Evolutionary conservation across 2,797 vertebrate species (phyloP), one percentile per base, ranked within the genome.

Genomic region (Atherinosoma microstoma): DNA sequence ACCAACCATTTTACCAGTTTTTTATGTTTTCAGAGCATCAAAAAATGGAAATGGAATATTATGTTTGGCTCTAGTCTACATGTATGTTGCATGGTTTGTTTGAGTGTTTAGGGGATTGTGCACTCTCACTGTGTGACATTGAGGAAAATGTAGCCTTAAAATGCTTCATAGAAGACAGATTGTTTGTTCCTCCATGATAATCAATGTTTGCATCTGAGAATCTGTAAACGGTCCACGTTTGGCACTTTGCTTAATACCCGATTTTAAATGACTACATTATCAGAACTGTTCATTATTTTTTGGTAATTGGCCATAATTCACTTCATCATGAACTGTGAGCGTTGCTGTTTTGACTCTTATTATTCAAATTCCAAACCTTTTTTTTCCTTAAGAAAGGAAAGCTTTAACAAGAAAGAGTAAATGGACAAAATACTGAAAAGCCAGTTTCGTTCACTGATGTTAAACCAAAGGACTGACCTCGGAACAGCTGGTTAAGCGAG

Each of bases 401-500:
- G 35, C 6, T 15, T 8, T 12, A 51, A 9, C 10, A 56, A 56
- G 57, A 15, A 53, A 16, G 47, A 54, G 30, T 13, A 59, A 32
- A 20, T 30, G 42, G 1, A 56, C 34, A 70, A 22, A 16, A 3
- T 12, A 49, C 18, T 22, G 0, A 77, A 84, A 78, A 71, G 71
- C 74, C 75, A 60, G 60, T 49, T 85, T 78, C 58, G 73, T 85
- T 87, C 67, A 70, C 51, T 69, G 49, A 63, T 67, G 67, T 64
- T 61, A 12, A 35, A 60, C 67, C 79, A 91, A 90, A 74, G 67
- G 77, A 59, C 72, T 86, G 91, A 92, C 91, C 89, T 79, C 49
- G 35, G 83, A 87, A 81, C 87, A 84, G 84, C 82, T 86, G 82
- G 86, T 90, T 85, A 85, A 91, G 86, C 88, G 76, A 84, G 13